Evolutionary conservation across 2,113 vertebrate species (phyloP).

Genomic region (Pelusios castaneus): DNA sequence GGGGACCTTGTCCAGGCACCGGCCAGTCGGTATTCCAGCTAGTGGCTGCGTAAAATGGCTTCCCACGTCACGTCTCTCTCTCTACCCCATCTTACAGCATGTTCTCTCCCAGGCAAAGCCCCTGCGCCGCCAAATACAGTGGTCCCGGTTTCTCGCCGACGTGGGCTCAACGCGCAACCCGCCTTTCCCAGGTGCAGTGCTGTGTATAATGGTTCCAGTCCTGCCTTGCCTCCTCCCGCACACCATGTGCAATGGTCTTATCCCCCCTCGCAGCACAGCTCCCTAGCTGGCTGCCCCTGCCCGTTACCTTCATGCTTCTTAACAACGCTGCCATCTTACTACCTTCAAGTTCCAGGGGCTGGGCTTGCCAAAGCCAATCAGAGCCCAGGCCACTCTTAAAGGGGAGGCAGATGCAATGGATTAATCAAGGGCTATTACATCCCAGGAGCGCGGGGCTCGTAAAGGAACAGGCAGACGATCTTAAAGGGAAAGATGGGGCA

Average conservation of each 20-base stretch:
- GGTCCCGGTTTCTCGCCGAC: neutral
- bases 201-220: neutral
- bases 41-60: neutral
- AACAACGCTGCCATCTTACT: slow-evolving; percentile 23
- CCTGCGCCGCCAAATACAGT: neutral
- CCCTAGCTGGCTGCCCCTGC: neutral
- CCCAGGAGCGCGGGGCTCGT: neutral
- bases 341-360: neutral
- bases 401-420: neutral
- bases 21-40: neutral
- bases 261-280: neutral
- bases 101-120: neutral
- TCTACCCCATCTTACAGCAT: neutral
- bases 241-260: neutral
- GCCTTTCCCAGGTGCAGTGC: neutral
- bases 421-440: neutral
- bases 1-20: no score
- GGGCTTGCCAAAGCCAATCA: neutral
- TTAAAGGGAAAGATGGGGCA: neutral
- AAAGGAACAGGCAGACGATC: neutral
- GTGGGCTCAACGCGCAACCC: neutral
- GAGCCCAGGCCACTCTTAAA: neutral
- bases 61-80: neutral
- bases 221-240: neutral
- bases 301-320: slow-evolving; percentile 39